Evolutionary conservation across 2,888 invertebrate genomes (phyloP), one percentile per base, ranked within the genome.

Genomic region (Microchrysa polita): DNA sequence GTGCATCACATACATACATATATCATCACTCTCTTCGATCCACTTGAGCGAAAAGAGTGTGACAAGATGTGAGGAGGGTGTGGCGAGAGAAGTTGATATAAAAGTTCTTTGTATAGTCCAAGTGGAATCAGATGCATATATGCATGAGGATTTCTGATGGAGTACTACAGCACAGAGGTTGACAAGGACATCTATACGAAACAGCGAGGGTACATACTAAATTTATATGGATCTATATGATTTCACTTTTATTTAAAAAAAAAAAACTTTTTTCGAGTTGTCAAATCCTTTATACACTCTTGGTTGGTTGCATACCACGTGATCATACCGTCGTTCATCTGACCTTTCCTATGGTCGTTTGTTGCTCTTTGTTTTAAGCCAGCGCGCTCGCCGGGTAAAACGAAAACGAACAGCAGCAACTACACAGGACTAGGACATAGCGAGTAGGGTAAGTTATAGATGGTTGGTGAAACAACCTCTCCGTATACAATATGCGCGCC

Each of bases 121-220:
- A 48, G 48, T 48, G 48, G 16, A 48, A 48, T 48, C 48, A 48
- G 16, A 48, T 48, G 48, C 48, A 48, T 48, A 48, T n/a, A 48
- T 34, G 27, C 27, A 34, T 34, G 27, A 34, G 27, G 27, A 34
- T 34, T 34, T 34, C 7, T 34, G 27, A 34, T 34, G 27, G 27
- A 34, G 27, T 34, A 5, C 4, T 48, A 42, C 42, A 42, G 7
- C 12, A 12, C 42, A 42, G 7, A 48, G 48, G 48, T 12, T n/a
- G 48, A n/a, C 14, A 48, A 12, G 48, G 48, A 48, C 16, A 12
- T 48, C 12, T 42, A 7, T 48, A 12, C 48, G 16, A 48, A 12
- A 48, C 48, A n/a, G 48, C 4, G 48, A n/a, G n/a, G n/a, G n/a
- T n/a, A n/a, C 7, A 34, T 12, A 48, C 48, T 12, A 10, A n/a